phyloP scores from a whole-genome alignment of 1,140 invertebrate species.

The Nasonia giraulti region DNA sequence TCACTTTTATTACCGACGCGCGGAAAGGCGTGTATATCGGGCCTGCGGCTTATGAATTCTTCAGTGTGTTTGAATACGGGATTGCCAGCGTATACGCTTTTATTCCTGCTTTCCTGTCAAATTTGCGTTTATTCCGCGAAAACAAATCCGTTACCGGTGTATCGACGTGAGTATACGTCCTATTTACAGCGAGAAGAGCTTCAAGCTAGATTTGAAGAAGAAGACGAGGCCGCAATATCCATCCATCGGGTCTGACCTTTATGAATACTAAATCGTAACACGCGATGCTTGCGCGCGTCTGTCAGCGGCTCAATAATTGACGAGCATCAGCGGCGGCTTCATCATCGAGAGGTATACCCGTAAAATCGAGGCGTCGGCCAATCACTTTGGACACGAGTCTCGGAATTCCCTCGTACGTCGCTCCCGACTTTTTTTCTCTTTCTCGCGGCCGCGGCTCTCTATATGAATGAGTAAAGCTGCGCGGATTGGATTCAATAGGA shows the following conservation, averaged over 20 bases:
- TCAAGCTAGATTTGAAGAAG: background rate
- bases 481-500: background rate
- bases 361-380: constrained; percentile 25
- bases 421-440: background rate
- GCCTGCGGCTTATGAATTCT: constrained; percentile 42
- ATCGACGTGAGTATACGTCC: background rate
- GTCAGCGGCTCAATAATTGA: constrained; percentile 64
- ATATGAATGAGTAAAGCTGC: background rate
- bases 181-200: background rate
- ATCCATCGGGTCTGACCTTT: constrained; percentile 67
- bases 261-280: constrained; percentile 65
- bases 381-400: constrained; percentile 39
- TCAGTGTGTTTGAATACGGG: constrained; percentile 32
- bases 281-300: constrained; percentile 61
- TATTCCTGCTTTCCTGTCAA: background rate
- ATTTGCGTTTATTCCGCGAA: background rate
- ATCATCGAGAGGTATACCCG: background rate
- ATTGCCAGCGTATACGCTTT: background rate
- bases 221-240: constrained; percentile 48
- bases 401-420: constrained; percentile 6
- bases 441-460: background rate
- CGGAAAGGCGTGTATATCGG: background rate
- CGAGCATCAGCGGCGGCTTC: constrained; percentile 44
- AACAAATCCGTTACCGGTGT: no score
- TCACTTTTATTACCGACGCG: constrained; percentile 43